phyloP scores from a whole-genome alignment of 2,797 vertebrate species.

The Helicolenus hilgendorfi region DNA sequence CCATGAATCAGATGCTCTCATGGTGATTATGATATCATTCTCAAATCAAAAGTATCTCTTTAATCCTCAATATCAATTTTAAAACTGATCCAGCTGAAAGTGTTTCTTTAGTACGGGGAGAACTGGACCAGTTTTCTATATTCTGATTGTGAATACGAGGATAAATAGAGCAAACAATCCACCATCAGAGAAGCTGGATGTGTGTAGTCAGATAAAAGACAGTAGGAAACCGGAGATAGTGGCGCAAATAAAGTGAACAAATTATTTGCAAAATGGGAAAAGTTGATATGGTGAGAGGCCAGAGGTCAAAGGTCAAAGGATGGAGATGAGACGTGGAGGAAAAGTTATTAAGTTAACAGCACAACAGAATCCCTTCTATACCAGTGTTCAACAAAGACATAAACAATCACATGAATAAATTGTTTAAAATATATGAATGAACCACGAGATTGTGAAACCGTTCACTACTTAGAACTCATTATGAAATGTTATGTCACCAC shows the following conservation, averaged over 20 bases:
- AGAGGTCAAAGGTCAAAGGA: not conserved
- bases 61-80: conserved; percentile 11
- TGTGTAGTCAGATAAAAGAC: not conserved
- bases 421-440: not conserved
- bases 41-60: not conserved
- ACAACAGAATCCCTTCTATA: not conserved
- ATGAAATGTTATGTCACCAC: not conserved
- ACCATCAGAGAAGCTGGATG: not conserved
- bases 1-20: not conserved
- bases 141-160: not conserved
- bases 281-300: not conserved
- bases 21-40: not conserved
- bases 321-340: not conserved
- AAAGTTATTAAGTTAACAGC: not conserved
- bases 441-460: not conserved
- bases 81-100: not conserved
- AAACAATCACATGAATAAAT: not conserved
- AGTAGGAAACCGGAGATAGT: not conserved
- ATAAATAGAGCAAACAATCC: not conserved
- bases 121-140: not conserved
- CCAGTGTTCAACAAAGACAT: not conserved
- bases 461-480: not conserved
- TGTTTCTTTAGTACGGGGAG: not conserved
- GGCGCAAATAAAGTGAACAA: not conserved
- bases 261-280: not conserved